Evolutionary conservation across 2,797 vertebrate genomes (phyloP).

Genomic region (Botia kubotai): DNA sequence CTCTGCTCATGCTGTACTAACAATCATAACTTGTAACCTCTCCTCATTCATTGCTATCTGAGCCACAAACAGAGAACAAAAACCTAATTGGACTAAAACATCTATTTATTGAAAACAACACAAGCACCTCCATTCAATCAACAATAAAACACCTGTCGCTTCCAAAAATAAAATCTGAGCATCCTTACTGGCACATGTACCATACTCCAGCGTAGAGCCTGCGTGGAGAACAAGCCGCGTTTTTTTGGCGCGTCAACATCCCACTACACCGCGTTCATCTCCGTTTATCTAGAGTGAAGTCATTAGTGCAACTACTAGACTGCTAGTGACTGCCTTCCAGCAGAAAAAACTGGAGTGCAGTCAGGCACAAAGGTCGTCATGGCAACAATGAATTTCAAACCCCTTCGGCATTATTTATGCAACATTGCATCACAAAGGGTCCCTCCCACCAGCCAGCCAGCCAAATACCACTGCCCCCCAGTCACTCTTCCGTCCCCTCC

Average conservation of each 20-base stretch:
- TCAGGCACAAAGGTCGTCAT: constrained; percentile 96
- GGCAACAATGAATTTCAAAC: constrained; percentile 89
- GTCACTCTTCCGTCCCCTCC: constrained; percentile 63
- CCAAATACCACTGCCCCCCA: constrained; percentile 78
- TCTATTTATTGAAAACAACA: not conserved
- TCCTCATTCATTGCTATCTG: constrained; percentile 17
- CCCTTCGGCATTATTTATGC: constrained; percentile 89
- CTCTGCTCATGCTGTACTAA: constrained; percentile 8
- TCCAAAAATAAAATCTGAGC: constrained; percentile 9
- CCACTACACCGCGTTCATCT: constrained; percentile 50
- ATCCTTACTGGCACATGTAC: constrained; percentile 78
- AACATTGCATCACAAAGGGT: constrained; percentile 89
- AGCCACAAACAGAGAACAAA: constrained; percentile 27
- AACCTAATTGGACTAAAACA: not conserved
- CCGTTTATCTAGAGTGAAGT: constrained; percentile 38
- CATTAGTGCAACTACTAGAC: constrained; percentile 64
- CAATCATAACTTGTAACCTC: constrained; percentile 27
- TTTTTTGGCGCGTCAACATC: constrained; percentile 43
- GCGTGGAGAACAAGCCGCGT: constrained; percentile 32
- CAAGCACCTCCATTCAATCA: no score
- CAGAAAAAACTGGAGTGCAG: constrained; percentile 80
- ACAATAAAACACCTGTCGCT: constrained; percentile 58
- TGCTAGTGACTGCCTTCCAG: constrained; percentile 71
- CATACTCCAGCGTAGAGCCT: constrained; percentile 68
- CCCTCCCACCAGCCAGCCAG: constrained; percentile 80